Evolutionary conservation across 2,888 invertebrate species (phyloP).

Genomic region (Timema podura): DNA sequence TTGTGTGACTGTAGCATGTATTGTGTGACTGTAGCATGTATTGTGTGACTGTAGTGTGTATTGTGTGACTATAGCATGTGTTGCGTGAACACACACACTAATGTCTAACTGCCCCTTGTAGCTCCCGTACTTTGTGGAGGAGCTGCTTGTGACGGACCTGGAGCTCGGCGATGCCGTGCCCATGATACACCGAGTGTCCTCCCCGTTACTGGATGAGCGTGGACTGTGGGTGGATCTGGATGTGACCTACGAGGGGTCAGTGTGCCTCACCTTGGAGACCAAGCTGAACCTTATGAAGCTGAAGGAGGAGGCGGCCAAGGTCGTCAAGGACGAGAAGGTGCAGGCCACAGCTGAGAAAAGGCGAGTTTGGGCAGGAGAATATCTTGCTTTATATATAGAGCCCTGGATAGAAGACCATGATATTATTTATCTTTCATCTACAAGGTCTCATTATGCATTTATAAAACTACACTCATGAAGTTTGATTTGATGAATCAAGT

Average conservation of each 20-base stretch:
- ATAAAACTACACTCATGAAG: too few relatives aligned
- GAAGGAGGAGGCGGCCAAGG: constrained; percentile 36
- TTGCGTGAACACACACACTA: too few relatives aligned
- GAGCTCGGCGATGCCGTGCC: constrained; percentile 68
- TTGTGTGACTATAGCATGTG: too few relatives aligned
- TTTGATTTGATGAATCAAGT: too few relatives aligned
- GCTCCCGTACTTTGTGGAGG: constrained; percentile 85
- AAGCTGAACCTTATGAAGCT: constrained; percentile 79
- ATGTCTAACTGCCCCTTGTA: constrained; percentile 37
- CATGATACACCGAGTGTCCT: constrained; percentile 56
- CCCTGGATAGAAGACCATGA: too few relatives aligned
- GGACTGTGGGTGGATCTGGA: constrained; percentile 89
- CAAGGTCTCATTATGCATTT: too few relatives aligned
- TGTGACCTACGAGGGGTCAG: constrained; percentile 71
- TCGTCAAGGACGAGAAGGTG: constrained; percentile 5
- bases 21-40: too few relatives aligned
- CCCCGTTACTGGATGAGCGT: constrained; percentile 69
- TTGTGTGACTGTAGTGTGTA: too few relatives aligned
- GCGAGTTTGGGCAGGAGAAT: constrained; percentile 7
- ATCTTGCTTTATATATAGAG: not conserved
- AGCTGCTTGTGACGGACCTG: constrained; percentile 69
- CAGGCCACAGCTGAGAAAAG: constrained; percentile 14
- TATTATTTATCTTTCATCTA: too few relatives aligned
- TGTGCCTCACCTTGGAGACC: constrained; percentile 79
- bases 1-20: too few relatives aligned